Base-by-base conservation (phyloP, 1,140 invertebrate genomes). In the Cepaea nemoralis region DNA sequence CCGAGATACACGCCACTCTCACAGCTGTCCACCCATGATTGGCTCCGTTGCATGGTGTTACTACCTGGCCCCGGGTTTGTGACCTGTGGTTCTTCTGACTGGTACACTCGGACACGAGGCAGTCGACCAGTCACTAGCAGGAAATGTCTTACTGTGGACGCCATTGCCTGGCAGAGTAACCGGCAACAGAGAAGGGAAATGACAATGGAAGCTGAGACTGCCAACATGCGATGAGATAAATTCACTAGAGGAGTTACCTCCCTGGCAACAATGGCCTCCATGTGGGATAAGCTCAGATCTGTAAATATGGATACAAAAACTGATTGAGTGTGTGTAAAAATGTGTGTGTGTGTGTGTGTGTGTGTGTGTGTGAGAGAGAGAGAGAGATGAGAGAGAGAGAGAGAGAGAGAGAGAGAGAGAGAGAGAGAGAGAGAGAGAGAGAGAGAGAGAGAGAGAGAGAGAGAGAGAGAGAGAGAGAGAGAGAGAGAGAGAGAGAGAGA, bases 1-100 rank as follows among this genome's bases (percentile, higher is more conserved):
- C 87, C 86, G 0, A 88, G 85, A 67, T 86, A 86, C 1, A 88
- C 87, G 0, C 87, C 87, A 71, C 87, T 88, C 81, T 88, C 87
- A 77, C 87, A 87, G 80, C 87, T 88, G 74, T 88, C 86, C 50
- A 88, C 82, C 84, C 85, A 86, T 0, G 87, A 88, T 39, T 85
- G 83, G 66, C 85, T 87, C 31, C 86, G 82, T 73, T 88, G 86
- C 37, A 87, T 85, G 16, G 83, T 82, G 27, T 74, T 80, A 8
- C 70, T 50, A 42, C 63, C 83, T 2, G 42, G 81, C 16, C 50
- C 84, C 33, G 81, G 77, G 79, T 83, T 80, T 40, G 82, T 76
- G n/a, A 82, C 83, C n/a, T 82, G 83, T 55, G 83, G 79, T 59
- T 88, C 85, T 3, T 85, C 85, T 37, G 86, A 81, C 59, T 87